These are phyloP conservation scores for Piaya cayana DNA, from an alignment of 2,113 vertebrate genomes.

Conservation along the genomic window DNA sequence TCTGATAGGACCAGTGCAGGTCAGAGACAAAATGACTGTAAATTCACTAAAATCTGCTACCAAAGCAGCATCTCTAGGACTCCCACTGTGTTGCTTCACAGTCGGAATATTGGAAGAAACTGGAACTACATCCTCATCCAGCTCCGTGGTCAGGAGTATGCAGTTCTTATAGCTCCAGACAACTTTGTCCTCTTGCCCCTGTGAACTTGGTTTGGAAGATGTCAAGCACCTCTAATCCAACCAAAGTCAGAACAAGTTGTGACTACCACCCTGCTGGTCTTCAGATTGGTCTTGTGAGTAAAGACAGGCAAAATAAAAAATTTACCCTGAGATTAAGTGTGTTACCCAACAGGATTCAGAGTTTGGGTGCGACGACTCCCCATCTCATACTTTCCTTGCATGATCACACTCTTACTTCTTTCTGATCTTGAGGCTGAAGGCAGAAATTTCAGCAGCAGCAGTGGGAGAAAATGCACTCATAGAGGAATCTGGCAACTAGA, in stretches of 20 bases:
- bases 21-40: neutral
- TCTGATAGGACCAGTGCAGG: neutral
- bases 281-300: neutral
- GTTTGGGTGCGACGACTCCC: neutral
- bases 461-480: neutral
- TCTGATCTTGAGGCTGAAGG: neutral
- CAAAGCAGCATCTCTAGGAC: neutral
- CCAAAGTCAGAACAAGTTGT: neutral
- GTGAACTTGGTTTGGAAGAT: neutral
- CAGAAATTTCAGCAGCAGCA: neutral
- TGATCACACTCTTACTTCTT: neutral
- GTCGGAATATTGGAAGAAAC: neutral
- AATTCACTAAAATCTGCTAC: neutral
- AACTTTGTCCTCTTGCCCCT: neutral
- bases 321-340: neutral
- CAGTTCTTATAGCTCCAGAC: neutral
- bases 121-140: accelerated
- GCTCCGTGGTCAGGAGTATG: neutral
- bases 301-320: neutral
- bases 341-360: neutral
- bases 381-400: neutral
- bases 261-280: neutral
- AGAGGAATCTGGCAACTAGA: neutral
- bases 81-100: neutral
- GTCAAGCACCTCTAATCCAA: neutral